phyloP scores from a whole-genome alignment of 2,113 vertebrate species.

The Orcinus orca region DNA sequence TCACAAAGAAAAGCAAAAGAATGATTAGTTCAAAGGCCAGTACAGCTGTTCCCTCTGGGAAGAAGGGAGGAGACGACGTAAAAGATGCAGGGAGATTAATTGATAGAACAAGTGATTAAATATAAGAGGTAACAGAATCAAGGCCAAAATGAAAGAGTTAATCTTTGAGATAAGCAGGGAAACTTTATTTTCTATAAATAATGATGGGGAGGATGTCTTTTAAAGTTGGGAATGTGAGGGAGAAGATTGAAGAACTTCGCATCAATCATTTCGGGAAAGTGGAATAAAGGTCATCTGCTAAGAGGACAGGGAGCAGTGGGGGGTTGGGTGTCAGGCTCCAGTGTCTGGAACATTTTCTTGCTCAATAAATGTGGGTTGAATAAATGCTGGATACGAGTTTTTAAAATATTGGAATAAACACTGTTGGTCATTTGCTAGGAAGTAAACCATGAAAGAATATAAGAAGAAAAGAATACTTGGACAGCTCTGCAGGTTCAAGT shows the following conservation, averaged over 20 bases:
- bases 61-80: neutral
- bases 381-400: neutral
- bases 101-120: neutral
- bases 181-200: neutral
- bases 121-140: neutral
- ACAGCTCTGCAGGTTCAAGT: neutral
- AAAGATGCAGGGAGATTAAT: neutral
- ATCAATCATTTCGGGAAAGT: neutral
- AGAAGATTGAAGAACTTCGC: neutral
- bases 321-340: neutral
- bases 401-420: neutral
- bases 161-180: neutral
- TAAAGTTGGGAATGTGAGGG: neutral
- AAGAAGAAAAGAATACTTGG: slow-evolving; percentile 14
- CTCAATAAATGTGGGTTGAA: neutral
- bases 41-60: neutral
- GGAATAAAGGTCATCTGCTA: neutral
- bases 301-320: neutral
- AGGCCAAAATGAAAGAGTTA: neutral
- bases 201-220: neutral
- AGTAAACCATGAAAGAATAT: neutral
- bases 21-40: neutral
- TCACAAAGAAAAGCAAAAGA: neutral
- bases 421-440: slow-evolving; percentile 35
- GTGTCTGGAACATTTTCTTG: neutral